Conservation (phyloP, 1,140 invertebrate genomes). For the Lasioglossum baleicum region DNA sequence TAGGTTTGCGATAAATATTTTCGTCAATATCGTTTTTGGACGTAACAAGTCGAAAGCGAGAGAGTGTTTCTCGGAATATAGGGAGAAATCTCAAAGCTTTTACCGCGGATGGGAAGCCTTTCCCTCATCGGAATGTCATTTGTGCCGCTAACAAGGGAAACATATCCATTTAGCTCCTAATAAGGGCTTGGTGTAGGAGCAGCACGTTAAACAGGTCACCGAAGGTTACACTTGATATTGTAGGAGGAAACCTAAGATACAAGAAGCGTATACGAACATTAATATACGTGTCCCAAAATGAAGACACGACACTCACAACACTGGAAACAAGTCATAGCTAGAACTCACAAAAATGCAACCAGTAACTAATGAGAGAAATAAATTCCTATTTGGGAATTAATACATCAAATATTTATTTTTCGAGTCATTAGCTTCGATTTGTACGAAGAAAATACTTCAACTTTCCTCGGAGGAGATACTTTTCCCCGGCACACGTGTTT, state of each 20-base stretch:
- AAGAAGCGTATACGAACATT: not conserved
- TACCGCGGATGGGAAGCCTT: not conserved
- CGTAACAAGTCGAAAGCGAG: not conserved
- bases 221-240: slow-evolving; percentile 5
- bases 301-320: no score
- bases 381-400: no score
- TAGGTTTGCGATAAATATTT: no score
- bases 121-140: slow-evolving; percentile 7
- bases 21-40: no score
- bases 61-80: not conserved
- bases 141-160: slow-evolving; percentile 13
- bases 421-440: no score
- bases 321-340: no score
- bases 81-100: not conserved
- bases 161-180: slow-evolving; percentile 25
- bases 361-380: no score
- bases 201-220: slow-evolving; percentile 16
- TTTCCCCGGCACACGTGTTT: no score
- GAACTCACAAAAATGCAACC: no score
- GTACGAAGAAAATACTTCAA: no score
- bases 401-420: no score
- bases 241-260: not conserved
- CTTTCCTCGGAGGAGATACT: no score
- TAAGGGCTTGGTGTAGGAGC: slow-evolving; percentile 1
- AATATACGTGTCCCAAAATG: not conserved